Base-by-base conservation (phyloP, 2,113 vertebrate species). In the Lucifuga dentata region DNA sequence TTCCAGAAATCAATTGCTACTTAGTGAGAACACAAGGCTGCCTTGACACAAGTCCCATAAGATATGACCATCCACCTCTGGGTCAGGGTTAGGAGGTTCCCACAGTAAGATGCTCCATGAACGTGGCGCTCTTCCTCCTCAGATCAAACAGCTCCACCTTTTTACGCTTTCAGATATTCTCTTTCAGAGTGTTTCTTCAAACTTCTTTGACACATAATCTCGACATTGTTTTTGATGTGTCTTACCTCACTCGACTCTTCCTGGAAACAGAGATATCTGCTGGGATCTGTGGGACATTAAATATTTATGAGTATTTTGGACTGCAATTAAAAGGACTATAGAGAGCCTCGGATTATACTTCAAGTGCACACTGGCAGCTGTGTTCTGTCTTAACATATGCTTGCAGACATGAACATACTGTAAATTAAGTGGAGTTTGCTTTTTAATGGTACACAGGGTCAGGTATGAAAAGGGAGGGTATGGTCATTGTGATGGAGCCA, bases 1-100 rank as follows among this genome's bases (percentile, higher is more conserved):
- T 68, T 76, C 70, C 15, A 56, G 33, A 76, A 87, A 91, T 89
- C 86, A 83, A 91, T 89, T 66, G 76, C 65, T 67, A 63, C 80
- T 89, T 81, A 75, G 81, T 61, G 61, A 26, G 56, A 82, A 87
- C 77, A 81, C 78, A 81, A 74, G 77, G 63, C 71, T 64, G 77
- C 78, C 79, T 73, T 80, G 87, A 82, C 66, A 70, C 45, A 5
- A 16, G 60, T 41, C 81, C 68, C 75, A 3, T 85, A 84, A 81
- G 76, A 78, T 81, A 83, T 65, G 77, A 74, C 61, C 35, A 73
- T 67, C 56, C 59, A 33, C 48, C 53, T 35, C 72, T 35, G 49
- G 85, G 58, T 80, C 75, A 78, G 80, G 59, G 64, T 63, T 56
- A 24, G 32, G 23, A 63, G 60, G 60, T 29, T 20, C 32, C 43